Base-by-base conservation (phyloP, 2,888 invertebrate species). In the Blomia tropicalis region DNA sequence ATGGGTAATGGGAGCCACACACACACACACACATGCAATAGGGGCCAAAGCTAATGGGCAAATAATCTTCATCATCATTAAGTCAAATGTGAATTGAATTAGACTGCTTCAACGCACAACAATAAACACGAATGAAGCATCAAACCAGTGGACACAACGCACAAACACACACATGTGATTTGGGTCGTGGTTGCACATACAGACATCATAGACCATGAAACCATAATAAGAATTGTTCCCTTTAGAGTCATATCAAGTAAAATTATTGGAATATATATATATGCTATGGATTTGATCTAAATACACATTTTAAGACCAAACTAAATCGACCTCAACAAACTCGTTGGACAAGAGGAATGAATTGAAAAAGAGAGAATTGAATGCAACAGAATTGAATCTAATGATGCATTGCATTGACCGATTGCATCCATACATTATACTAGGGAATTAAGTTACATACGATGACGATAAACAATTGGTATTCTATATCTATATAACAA, bases 81-180 rank as follows among this genome's bases (percentile, higher is more conserved):
- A 47, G 51, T 47, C 11, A 41, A 47, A 47, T 47, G 51, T n/a
- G 51, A 47, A 47, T 47, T 47, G 51, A 47, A 47, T 47, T 47
- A 47, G 51, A 47, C 51, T 47, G 51, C 51, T 47, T n/a, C n/a
- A 19, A 7, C 51, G 51, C 27, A 47, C 51, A 7, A 19, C 51
- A 47, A 47, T 47, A 47, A 47, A 47, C 22, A 19, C 51, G 7
- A 47, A 47, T n/a, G n/a, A n/a, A 41, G 41, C 41, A 41, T n/a
- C 41, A 41, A 41, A 41, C 41, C 14, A 17, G 41, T 14, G 14
- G n/a, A 14, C n/a, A n/a, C 14, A n/a, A 41, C 41, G n/a, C 51
- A 47, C 22, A 19, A 47, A 7, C 51, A 47, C 7, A 19, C 51
- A 47, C 51, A 47, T 47, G 51, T 47, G 51, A 47, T n/a, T 27